phyloP scores from a whole-genome alignment of 1,140 invertebrate genomes.

The Conus betulinus region DNA sequence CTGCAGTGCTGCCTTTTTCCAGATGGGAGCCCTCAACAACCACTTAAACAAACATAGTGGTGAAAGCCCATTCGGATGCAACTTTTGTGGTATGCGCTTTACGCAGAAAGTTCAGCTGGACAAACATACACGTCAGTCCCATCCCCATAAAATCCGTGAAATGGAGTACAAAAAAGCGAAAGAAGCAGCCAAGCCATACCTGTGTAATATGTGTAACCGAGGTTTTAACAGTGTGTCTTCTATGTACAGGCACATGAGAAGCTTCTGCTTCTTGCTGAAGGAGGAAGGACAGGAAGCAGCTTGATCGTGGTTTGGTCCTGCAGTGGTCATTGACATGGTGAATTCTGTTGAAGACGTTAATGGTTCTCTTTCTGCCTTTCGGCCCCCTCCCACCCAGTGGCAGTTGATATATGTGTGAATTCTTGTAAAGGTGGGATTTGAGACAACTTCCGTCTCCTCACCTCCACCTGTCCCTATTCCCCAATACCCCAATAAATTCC shows the following conservation, averaged over 20 bases:
- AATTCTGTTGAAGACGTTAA: no score
- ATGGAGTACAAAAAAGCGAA: background rate
- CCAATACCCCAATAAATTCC: no score
- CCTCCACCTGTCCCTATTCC: no score
- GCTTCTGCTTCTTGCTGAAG: background rate
- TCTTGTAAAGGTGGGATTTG: no score
- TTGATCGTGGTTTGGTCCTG: background rate
- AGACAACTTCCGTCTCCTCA: no score
- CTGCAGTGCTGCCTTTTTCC: slow-evolving; percentile 18
- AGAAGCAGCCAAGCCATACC: background rate
- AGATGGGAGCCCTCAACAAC: slow-evolving; percentile 12
- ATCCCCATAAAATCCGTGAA: background rate
- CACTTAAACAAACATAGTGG: slow-evolving; percentile 4
- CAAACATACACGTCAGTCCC: background rate
- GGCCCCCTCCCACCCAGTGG: no score
- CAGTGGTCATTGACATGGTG: no score
- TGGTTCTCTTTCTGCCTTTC: no score
- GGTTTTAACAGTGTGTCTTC: background rate
- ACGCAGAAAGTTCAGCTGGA: background rate
- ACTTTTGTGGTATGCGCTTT: slow-evolving; percentile 4
- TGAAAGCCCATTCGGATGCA: background rate
- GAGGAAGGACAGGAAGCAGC: background rate
- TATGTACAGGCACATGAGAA: background rate
- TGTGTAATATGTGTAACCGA: background rate
- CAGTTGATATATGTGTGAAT: no score